Evolutionary conservation across 23 tunicate species (phyloP).

Genomic region (Ciona savignyi): DNA sequence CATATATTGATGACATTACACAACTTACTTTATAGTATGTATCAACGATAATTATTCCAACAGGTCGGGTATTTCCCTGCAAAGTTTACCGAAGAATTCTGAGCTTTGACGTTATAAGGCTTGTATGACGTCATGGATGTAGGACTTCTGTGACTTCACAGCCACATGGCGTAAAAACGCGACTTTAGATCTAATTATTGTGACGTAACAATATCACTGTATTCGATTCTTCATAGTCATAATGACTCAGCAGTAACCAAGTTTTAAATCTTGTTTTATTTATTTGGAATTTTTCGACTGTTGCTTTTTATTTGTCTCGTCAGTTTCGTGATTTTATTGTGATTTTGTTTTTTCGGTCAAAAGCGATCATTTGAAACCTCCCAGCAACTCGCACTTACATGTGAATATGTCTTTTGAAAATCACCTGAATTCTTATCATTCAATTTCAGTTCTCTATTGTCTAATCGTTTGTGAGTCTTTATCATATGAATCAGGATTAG

Average conservation of each 20-base stretch:
- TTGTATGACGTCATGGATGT: background rate
- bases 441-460: too few relatives aligned
- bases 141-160: too few relatives aligned
- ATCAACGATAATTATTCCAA: background rate
- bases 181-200: background rate
- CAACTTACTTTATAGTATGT: background rate
- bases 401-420: too few relatives aligned
- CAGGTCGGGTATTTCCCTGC: constrained; percentile 80
- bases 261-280: too few relatives aligned
- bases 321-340: too few relatives aligned
- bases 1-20: background rate
- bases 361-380: background rate
- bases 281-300: background rate
- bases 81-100: constrained; percentile 30
- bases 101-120: background rate
- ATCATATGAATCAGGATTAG: too few relatives aligned
- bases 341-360: background rate
- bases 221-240: background rate
- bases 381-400: background rate
- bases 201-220: background rate
- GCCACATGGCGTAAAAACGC: too few relatives aligned
- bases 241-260: background rate
- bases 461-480: too few relatives aligned
- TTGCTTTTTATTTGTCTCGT: background rate
- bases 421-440: too few relatives aligned